These are phyloP conservation scores for Sussaba pulchella DNA, from an alignment of 2,888 invertebrate genomes.

Conservation along the genomic window DNA sequence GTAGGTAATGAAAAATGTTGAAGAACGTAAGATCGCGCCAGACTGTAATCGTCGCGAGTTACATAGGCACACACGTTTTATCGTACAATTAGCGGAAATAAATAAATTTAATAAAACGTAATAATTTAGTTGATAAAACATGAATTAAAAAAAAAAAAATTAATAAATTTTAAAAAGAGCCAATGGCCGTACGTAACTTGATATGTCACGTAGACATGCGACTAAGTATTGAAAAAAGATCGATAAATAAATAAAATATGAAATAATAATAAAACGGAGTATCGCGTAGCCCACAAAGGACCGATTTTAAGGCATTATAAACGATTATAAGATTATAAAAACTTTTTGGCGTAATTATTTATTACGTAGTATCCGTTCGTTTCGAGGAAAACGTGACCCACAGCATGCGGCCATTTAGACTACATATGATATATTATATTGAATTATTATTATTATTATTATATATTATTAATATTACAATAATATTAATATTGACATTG, in stretches of 20 bases:
- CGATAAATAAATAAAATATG: neutral
- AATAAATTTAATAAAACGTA: slow-evolving; percentile 54
- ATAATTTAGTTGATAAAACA: neutral
- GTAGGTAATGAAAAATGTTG: slow-evolving; percentile 8
- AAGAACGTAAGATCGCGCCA: slow-evolving; percentile 4
- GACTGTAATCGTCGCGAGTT: slow-evolving; percentile 9
- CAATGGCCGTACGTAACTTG: slow-evolving; percentile 22
- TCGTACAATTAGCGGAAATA: slow-evolving; percentile 52
- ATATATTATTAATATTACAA: slow-evolving; percentile 75
- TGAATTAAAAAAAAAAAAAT: slow-evolving; percentile 22
- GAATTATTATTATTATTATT: slow-evolving; percentile 61
- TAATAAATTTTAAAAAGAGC: neutral
- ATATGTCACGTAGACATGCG: slow-evolving; percentile 48
- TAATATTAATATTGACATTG: slow-evolving; percentile 79
- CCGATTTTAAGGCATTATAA: slow-evolving; percentile 57
- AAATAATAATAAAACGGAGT: slow-evolving; percentile 23
- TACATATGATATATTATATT: slow-evolving; percentile 65
- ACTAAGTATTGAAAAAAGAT: slow-evolving; percentile 49
- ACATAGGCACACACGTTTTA: slow-evolving; percentile 44
- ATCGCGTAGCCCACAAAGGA: slow-evolving; percentile 48
- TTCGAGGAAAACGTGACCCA: slow-evolving; percentile 73
- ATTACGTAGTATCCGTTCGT: slow-evolving; percentile 73
- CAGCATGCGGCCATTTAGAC: slow-evolving; percentile 78
- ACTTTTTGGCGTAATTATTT: slow-evolving; percentile 76
- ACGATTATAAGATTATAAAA: slow-evolving; percentile 56